Evolutionary conservation across 1,140 invertebrate species (phyloP).

Genomic region (Nylanderia fulva): DNA sequence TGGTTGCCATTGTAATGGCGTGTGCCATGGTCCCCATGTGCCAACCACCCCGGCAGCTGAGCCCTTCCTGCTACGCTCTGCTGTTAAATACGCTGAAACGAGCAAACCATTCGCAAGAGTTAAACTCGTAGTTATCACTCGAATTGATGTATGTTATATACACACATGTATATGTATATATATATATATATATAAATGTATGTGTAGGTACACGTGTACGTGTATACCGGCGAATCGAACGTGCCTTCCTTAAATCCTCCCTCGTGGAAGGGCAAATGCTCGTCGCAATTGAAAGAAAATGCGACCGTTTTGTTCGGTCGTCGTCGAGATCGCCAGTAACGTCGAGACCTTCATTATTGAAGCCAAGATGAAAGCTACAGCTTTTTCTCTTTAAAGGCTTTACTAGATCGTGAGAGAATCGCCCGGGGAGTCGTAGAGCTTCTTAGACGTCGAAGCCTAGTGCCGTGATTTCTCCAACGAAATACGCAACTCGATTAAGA

Average conservation of each 20-base stretch:
- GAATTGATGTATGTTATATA: constrained; percentile 66
- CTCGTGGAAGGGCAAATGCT: constrained; percentile 58
- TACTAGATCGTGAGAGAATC: not conserved
- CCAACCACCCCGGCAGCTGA: constrained; percentile 72
- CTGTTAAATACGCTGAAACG: constrained; percentile 77
- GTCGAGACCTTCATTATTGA: constrained; percentile 5
- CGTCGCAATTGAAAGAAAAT: constrained; percentile 74
- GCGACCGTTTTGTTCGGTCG: constrained; percentile 64
- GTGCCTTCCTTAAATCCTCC: constrained; percentile 73
- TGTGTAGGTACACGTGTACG: not conserved
- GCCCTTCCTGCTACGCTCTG: constrained; percentile 63
- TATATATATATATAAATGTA: not conserved
- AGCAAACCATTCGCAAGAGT: constrained; percentile 75
- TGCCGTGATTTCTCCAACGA: constrained; percentile 22
- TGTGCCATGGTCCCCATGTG: constrained; percentile 76
- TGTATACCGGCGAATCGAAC: constrained; percentile 60
- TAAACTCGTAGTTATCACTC: constrained; percentile 76
- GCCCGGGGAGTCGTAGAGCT: not conserved
- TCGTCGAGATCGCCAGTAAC: constrained; percentile 56
- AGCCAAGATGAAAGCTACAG: not conserved
- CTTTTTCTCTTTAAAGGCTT: not conserved
- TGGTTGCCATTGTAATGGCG: constrained; percentile 77
- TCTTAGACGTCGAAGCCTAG: too few species aligned
- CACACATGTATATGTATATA: too few species aligned
- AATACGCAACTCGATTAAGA: constrained; percentile 23